Evolutionary conservation across 2,113 vertebrate genomes (phyloP).

Genomic region (Pangasianodon hypophthalmus): DNA sequence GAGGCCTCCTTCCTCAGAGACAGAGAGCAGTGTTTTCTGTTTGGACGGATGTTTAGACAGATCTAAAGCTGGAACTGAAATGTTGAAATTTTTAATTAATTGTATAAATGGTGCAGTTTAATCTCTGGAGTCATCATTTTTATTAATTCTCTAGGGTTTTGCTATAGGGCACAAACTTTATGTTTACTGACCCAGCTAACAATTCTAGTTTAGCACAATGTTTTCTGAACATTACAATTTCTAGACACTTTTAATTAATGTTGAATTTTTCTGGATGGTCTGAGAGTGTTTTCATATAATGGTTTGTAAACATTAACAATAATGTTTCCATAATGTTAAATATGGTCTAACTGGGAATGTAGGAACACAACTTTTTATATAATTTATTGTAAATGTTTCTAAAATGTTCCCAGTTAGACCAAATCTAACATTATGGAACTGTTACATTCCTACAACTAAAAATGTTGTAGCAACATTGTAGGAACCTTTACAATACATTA

Average conservation of each 20-base stretch:
- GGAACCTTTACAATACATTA: background rate
- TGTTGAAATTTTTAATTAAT: background rate
- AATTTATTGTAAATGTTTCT: background rate
- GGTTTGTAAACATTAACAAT: background rate
- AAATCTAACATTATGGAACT: background rate
- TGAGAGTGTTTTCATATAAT: background rate
- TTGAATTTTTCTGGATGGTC: background rate
- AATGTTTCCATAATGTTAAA: background rate
- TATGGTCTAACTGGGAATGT: background rate
- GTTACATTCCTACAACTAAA: background rate
- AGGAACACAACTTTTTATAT: background rate
- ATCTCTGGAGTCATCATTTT: background rate
- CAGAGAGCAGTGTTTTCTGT: slow-evolving; percentile 19
- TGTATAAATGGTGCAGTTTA: background rate
- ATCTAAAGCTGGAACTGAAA: slow-evolving; percentile 8
- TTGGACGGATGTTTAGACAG: background rate
- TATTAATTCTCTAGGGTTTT: background rate
- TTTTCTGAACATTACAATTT: background rate
- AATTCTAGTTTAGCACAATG: background rate
- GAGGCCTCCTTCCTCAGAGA: slow-evolving; percentile 19
- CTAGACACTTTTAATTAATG: background rate
- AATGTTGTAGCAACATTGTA: background rate
- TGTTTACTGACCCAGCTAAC: background rate
- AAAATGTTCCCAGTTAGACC: too few species aligned
- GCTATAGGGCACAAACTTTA: background rate